phyloP scores from a whole-genome alignment of 2,888 invertebrate species.

The Anoncus sp. region DNA sequence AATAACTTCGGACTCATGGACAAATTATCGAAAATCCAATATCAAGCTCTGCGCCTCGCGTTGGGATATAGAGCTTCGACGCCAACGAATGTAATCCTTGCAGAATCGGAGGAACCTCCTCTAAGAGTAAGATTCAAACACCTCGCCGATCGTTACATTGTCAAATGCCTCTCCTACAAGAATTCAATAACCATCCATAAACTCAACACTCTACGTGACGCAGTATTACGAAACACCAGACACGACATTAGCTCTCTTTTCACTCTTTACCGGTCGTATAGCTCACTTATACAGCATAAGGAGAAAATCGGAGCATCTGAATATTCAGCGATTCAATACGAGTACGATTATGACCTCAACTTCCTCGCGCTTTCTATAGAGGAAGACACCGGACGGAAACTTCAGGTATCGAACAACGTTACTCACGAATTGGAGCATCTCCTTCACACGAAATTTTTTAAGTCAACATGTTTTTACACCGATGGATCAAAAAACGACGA shows the following conservation, averaged over 20 bases:
- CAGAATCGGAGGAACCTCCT: background rate
- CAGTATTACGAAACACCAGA: background rate
- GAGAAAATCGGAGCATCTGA: background rate
- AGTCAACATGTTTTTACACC: background rate
- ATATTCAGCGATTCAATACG: background rate
- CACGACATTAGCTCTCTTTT: background rate
- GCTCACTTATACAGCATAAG: background rate
- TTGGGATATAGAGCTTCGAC: slow-evolving; percentile 2
- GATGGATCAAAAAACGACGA: slow-evolving; percentile 9
- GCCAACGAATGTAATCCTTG: background rate
- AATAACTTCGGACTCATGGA: background rate
- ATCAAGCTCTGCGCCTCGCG: slow-evolving; percentile 3
- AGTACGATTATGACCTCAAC: background rate
- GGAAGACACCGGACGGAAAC: background rate
- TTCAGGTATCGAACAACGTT: background rate
- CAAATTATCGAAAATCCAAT: slow-evolving; percentile 7
- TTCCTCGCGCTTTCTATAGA: background rate
- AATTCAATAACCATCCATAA: background rate
- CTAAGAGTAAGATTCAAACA: background rate
- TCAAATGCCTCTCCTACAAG: slow-evolving; percentile 1
- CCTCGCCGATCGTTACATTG: background rate
- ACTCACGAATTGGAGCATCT: slow-evolving; percentile 3
- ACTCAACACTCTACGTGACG: background rate
- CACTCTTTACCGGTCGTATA: background rate
- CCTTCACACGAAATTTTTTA: background rate